Evolutionary conservation across 2,797 vertebrate genomes (phyloP).

Genomic region (Tadarida brasiliensis): DNA sequence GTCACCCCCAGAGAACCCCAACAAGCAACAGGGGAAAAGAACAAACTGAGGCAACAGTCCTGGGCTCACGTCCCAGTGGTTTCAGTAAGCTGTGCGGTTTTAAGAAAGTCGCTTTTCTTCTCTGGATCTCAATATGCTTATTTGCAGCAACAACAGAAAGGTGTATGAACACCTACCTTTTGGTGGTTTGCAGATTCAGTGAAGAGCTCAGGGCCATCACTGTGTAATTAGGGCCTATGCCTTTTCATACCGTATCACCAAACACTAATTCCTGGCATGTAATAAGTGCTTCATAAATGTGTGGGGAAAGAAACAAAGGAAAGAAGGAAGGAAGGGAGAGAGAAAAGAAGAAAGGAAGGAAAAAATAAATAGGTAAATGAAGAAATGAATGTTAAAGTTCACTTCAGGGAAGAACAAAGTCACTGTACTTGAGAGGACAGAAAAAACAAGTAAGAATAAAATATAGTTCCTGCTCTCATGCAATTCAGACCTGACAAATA

Average conservation of each 20-base stretch:
- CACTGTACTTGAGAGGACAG: neutral
- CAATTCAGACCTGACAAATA: neutral
- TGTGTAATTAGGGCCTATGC: neutral
- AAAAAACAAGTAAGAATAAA: neutral
- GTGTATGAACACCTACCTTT: neutral
- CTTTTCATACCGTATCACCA: neutral
- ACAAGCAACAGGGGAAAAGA: neutral
- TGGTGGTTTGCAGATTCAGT: neutral
- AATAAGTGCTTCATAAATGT: neutral
- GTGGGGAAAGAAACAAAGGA: neutral
- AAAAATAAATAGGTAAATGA: neutral
- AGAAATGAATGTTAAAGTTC: neutral
- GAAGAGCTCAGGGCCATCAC: neutral
- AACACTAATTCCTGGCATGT: neutral
- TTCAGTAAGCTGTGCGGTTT: neutral
- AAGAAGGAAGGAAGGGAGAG: neutral
- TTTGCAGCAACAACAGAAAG: neutral
- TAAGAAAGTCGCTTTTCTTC: neutral
- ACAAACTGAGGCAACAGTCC: neutral
- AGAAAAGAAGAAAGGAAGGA: neutral
- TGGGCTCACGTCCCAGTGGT: neutral
- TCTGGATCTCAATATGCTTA: neutral
- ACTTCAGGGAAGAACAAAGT: slow-evolving; percentile 20
- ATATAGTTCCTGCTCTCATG: neutral
- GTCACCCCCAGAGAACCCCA: neutral